Percentiles rank a stretch among this genome's conserved stretches.
Evolutionary conservation across 2,888 invertebrate genomes (phyloP).

Genomic region (Aporophyla nigra): DNA sequence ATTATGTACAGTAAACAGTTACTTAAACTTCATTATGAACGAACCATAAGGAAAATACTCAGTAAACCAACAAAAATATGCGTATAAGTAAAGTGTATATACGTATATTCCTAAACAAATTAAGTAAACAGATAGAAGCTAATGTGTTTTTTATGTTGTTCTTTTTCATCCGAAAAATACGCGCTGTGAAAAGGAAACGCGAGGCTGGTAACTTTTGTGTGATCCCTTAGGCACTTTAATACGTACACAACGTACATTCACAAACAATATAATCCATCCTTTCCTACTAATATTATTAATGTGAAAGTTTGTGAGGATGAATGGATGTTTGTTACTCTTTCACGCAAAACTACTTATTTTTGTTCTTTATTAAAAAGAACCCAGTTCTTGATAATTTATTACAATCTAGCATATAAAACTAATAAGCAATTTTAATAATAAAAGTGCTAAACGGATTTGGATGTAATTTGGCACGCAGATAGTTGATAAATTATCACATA

Average conservation of each 20-base stretch:
- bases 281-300: neutral
- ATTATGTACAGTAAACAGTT: neutral
- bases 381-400: too few relatives aligned
- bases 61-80: neutral
- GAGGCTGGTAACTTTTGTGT: slow-evolving; percentile 15
- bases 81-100: slow-evolving; percentile 1
- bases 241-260: neutral
- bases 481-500: too few relatives aligned
- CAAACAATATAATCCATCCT: neutral
- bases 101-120: slow-evolving; percentile 2
- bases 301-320: neutral
- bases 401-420: too few relatives aligned
- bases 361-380: too few relatives aligned
- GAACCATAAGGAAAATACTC: neutral
- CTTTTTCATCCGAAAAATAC: neutral
- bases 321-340: too few relatives aligned
- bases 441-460: too few relatives aligned
- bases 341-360: too few relatives aligned
- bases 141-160: slow-evolving; percentile 24
- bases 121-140: slow-evolving; percentile 10
- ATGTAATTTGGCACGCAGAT: too few relatives aligned
- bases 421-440: too few relatives aligned
- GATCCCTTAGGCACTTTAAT: neutral
- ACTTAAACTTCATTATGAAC: neutral
- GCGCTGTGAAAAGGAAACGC: neutral